Evolutionary conservation across 2,888 invertebrate species (phyloP).

Genomic region (Protula sp.): DNA sequence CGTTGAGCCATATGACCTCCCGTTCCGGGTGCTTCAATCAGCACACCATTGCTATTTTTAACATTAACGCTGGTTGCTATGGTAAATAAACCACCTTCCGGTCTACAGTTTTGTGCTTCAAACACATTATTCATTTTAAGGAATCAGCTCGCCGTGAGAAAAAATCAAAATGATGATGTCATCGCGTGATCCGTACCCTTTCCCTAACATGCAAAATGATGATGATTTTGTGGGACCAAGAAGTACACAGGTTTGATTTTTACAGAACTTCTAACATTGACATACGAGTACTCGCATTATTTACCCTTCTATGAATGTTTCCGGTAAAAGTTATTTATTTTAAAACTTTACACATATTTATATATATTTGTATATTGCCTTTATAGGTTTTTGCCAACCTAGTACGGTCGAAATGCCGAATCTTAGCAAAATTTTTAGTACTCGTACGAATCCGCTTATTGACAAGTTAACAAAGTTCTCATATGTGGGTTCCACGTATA

Average conservation of each 20-base stretch:
- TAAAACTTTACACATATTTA: neutral
- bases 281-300: too few relatives aligned
- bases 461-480: too few relatives aligned
- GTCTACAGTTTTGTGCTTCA: neutral
- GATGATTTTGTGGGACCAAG: neutral
- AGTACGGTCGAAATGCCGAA: too few relatives aligned
- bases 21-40: too few relatives aligned
- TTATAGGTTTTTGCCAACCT: neutral
- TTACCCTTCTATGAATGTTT: too few relatives aligned
- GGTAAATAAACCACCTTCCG: neutral
- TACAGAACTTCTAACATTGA: neutral
- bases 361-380: neutral
- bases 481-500: too few relatives aligned
- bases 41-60: neutral
- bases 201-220: conserved; percentile 6
- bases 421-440: too few relatives aligned
- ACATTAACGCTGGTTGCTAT: neutral
- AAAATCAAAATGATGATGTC: conserved; percentile 3
- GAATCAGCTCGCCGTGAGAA: too few relatives aligned
- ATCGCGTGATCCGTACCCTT: conserved; percentile 8
- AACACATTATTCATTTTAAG: too few relatives aligned
- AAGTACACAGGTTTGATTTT: neutral
- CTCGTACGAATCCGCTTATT: too few relatives aligned
- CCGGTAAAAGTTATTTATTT: too few relatives aligned
- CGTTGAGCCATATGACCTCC: too few relatives aligned